Evolutionary conservation across 2,888 invertebrate genomes (phyloP).

Genomic region (Biston stratarius): DNA sequence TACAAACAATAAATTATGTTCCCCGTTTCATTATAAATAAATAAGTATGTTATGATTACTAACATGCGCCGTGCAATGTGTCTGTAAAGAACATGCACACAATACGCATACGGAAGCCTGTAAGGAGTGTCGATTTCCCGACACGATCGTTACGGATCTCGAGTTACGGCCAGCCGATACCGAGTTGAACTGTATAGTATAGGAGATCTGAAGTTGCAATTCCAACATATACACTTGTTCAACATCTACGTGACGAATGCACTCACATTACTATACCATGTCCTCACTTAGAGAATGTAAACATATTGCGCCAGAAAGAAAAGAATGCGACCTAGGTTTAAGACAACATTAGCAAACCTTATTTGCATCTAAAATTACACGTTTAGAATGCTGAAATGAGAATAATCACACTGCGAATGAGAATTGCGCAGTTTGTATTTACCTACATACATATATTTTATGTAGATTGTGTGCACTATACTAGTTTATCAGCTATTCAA

Average conservation of each 20-base stretch:
- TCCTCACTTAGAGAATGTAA: constrained; percentile 1
- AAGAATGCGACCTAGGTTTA: constrained; percentile 43
- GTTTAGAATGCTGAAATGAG: constrained; percentile 27
- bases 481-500: constrained; percentile 7
- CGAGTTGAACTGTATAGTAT: constrained; percentile 51
- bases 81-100: constrained; percentile 31
- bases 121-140: constrained; percentile 58
- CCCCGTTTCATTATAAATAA: constrained; percentile 26
- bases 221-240: neutral
- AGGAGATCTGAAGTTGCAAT: constrained; percentile 6
- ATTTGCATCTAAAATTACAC: constrained; percentile 42
- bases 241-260: neutral
- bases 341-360: constrained; percentile 35
- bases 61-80: constrained; percentile 30
- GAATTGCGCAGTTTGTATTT: constrained; percentile 24
- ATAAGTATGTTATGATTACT: constrained; percentile 24
- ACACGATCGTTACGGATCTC: constrained; percentile 56
- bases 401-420: constrained; percentile 17
- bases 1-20: neutral
- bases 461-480: neutral
- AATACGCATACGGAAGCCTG: constrained; percentile 49
- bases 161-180: constrained; percentile 58
- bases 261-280: neutral
- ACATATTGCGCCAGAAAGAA: constrained; percentile 39
- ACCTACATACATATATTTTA: neutral